These are phyloP conservation scores for Sebastes goodei DNA, from an alignment of 2,797 vertebrate genomes.

Conservation along the genomic window DNA sequence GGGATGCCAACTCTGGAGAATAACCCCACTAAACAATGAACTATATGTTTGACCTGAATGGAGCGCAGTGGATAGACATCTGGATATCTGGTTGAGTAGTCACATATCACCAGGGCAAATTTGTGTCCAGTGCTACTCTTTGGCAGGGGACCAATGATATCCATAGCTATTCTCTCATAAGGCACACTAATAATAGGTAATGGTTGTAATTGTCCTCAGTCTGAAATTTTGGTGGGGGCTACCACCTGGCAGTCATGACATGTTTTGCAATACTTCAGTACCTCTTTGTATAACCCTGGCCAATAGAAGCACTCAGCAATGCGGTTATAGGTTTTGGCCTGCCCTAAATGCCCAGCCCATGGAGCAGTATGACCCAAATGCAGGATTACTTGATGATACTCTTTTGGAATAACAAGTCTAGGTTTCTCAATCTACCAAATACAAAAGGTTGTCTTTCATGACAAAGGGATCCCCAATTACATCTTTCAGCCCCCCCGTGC, in stretches of 20 bases:
- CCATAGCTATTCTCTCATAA: not conserved
- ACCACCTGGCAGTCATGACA: not conserved
- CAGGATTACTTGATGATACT: not conserved
- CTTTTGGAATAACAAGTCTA: not conserved
- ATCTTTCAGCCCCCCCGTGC: too few species aligned
- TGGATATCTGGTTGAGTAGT: too few species aligned
- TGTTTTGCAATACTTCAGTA: not conserved
- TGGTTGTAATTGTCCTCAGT: not conserved
- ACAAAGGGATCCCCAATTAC: too few species aligned
- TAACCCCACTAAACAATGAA: too few species aligned
- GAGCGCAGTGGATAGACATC: too few species aligned
- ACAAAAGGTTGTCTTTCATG: too few species aligned
- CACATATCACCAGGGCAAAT: too few species aligned
- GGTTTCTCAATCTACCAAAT: not conserved
- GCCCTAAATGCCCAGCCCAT: not conserved
- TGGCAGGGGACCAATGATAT: not conserved
- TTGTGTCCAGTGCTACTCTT: too few species aligned
- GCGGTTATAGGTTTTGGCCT: not conserved
- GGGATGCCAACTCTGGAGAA: too few species aligned
- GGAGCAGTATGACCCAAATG: not conserved
- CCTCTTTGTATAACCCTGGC: not conserved
- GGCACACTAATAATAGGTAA: not conserved
- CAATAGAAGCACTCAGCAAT: not conserved
- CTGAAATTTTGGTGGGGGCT: not conserved
- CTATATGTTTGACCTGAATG: too few species aligned